phyloP scores from a whole-genome alignment of 2,797 vertebrate species.

The Chromobotia macracanthus region DNA sequence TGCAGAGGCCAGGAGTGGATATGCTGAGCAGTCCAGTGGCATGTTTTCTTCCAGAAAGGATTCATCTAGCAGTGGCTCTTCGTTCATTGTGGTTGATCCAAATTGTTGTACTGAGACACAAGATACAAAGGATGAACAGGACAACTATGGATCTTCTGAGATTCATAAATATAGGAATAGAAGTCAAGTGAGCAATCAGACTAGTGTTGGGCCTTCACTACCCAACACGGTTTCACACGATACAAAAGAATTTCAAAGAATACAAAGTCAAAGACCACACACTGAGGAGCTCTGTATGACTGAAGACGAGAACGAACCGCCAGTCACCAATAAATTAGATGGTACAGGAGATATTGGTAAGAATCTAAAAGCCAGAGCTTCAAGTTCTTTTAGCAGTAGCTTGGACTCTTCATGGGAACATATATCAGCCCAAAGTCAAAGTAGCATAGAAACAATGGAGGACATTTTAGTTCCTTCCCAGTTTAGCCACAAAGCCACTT shows the following conservation, averaged over 20 bases:
- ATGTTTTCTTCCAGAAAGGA: constrained; percentile 23
- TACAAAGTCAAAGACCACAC: neutral
- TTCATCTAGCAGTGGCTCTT: constrained; percentile 12
- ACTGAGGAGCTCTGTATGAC: neutral
- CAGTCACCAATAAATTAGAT: neutral
- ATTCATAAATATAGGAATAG: neutral
- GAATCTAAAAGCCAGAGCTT: neutral
- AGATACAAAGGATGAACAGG: neutral
- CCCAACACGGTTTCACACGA: neutral
- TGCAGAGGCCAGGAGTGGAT: neutral
- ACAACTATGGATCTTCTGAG: neutral
- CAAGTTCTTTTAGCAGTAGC: constrained; percentile 56
- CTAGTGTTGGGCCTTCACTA: neutral
- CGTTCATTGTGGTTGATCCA: constrained; percentile 30
- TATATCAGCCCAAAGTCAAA: constrained; percentile 62
- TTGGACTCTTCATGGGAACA: constrained; percentile 79
- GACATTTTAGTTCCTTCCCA: neutral
- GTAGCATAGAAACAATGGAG: constrained; percentile 58
- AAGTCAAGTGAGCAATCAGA: neutral
- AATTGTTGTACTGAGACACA: neutral
- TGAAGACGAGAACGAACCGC: neutral
- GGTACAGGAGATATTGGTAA: neutral
- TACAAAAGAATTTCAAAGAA: neutral
- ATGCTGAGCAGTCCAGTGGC: neutral
- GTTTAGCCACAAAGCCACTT: neutral